Conservation (phyloP, 2,797 vertebrate species). For the Hemitrygon akajei region DNA sequence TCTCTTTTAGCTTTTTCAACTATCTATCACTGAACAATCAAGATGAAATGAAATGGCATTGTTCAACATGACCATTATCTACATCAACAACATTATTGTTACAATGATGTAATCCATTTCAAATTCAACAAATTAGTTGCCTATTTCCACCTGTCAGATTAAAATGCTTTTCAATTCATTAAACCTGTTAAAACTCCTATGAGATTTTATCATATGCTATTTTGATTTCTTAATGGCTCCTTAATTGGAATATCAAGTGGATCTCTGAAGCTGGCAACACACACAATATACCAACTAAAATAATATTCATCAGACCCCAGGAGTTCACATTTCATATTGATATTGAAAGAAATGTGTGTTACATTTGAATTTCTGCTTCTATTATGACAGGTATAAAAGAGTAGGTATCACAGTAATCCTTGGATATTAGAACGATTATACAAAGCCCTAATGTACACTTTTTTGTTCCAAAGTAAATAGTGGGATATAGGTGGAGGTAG, state of each 20-base stretch:
- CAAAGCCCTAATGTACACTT: not conserved
- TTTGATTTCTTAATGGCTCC: not conserved
- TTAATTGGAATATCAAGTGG: not conserved
- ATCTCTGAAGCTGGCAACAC: not conserved
- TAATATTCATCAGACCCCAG: not conserved
- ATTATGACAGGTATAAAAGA: not conserved
- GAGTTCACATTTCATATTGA: not conserved
- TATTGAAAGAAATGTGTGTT: too few relatives aligned
- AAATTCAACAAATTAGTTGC: constrained; percentile 16
- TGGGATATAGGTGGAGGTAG: too few relatives aligned
- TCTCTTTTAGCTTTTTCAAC: not conserved
- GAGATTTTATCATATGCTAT: not conserved
- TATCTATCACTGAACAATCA: not conserved
- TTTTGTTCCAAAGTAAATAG: not conserved
- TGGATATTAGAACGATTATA: not conserved
- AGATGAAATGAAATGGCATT: not conserved
- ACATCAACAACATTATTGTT: not conserved
- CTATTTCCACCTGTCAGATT: not conserved
- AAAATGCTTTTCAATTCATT: not conserved
- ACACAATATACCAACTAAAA: not conserved
- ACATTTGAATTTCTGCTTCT: not conserved
- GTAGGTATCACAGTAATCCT: not conserved
- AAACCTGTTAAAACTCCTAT: not conserved
- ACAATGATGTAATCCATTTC: not conserved
- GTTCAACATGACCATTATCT: not conserved